Evolutionary conservation across 2,113 vertebrate species (phyloP).

Genomic region (Alethe castanea): DNA sequence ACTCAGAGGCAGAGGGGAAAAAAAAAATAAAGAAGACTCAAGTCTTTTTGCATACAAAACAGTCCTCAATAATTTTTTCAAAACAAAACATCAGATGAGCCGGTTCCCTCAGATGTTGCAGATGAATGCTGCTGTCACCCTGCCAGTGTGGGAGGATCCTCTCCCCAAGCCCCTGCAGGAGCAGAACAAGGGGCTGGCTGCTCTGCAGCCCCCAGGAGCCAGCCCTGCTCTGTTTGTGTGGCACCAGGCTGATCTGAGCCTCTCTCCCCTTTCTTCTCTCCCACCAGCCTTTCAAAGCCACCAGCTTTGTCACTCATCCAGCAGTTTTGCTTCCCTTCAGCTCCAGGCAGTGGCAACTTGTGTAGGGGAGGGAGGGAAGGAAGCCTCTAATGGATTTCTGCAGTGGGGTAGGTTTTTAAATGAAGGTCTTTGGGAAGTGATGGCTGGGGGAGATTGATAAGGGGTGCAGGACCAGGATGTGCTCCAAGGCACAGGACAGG

Average conservation of each 20-base stretch:
- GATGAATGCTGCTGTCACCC: not conserved
- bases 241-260: not conserved
- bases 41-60: conserved; percentile 21
- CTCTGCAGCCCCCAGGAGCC: not conserved
- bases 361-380: not conserved
- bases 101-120: not conserved
- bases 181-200: not conserved
- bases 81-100: conserved; percentile 32
- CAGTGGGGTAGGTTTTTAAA: not conserved
- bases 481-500: not conserved
- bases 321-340: not conserved
- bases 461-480: not conserved
- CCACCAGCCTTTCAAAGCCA: not conserved
- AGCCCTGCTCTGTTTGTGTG: not conserved
- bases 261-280: not conserved
- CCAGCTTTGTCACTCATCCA: not conserved
- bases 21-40: not conserved
- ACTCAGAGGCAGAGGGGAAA: not conserved
- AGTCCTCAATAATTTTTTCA: not conserved
- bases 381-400: not conserved
- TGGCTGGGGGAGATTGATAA: not conserved
- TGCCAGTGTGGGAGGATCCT: not conserved
- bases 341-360: not conserved
- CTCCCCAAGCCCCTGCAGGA: not conserved
- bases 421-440: not conserved